Evolutionary conservation across 2,797 vertebrate species (phyloP).

Genomic region (Sebastes diaconus): DNA sequence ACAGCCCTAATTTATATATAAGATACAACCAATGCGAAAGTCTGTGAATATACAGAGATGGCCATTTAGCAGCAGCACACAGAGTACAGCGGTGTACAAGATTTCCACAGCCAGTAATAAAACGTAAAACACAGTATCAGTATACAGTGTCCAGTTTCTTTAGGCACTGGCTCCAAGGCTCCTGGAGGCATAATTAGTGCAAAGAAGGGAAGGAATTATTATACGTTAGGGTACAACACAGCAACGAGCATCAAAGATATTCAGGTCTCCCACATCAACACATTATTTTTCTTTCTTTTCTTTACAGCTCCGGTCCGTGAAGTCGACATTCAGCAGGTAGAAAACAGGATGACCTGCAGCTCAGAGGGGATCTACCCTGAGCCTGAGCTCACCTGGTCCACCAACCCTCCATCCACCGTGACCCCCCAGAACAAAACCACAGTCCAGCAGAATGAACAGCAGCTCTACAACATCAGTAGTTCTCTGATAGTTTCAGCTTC

Average conservation of each 20-base stretch:
- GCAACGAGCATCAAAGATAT: neutral
- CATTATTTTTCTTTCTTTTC: neutral
- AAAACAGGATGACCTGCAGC: slow-evolving; percentile 48
- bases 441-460: neutral
- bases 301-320: slow-evolving; percentile 3
- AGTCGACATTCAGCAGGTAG: slow-evolving; percentile 23
- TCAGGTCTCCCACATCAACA: neutral
- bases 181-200: neutral
- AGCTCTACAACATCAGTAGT: slow-evolving; percentile 59
- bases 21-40: too few relatives aligned
- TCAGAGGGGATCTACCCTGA: slow-evolving; percentile 52
- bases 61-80: too few relatives aligned
- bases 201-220: neutral
- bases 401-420: neutral
- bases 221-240: neutral
- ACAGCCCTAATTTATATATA: too few relatives aligned
- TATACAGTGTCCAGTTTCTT: too few relatives aligned
- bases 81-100: too few relatives aligned
- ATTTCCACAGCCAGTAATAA: too few relatives aligned
- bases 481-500: neutral
- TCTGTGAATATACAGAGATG: too few relatives aligned
- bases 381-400: slow-evolving; percentile 61
- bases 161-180: too few relatives aligned
- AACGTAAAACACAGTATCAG: too few relatives aligned
- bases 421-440: fast-evolving